Percentiles rank a stretch among this genome's conserved stretches.
Evolutionary conservation across 2,888 invertebrate genomes (phyloP).

Genomic region (Ptychoptera albimana): DNA sequence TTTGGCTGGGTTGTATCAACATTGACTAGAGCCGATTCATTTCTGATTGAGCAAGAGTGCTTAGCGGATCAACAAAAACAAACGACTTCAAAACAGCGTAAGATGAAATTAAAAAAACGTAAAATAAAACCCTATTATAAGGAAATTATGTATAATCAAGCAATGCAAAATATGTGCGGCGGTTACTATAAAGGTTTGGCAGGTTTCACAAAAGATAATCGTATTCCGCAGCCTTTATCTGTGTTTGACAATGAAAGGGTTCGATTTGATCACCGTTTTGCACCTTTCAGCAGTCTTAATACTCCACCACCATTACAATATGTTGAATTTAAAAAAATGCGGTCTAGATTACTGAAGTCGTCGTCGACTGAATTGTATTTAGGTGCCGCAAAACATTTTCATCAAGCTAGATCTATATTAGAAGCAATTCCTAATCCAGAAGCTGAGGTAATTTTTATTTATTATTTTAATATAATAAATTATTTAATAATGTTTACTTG

Average conservation of each 20-base stretch:
- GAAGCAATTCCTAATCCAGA: slow-evolving; percentile 70
- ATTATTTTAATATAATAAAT: slow-evolving; percentile 1
- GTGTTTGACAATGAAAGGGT: slow-evolving; percentile 90
- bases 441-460: slow-evolving; percentile 56
- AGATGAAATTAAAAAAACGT: slow-evolving; percentile 33
- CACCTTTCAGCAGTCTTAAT: slow-evolving; percentile 70
- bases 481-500: slow-evolving; percentile 22
- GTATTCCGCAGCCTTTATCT: slow-evolving; percentile 66
- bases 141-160: slow-evolving; percentile 80
- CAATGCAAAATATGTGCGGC: slow-evolving; percentile 85
- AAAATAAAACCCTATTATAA: slow-evolving; percentile 59
- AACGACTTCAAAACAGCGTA: slow-evolving; percentile 23
- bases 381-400: slow-evolving; percentile 81
- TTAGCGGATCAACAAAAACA: slow-evolving; percentile 29
- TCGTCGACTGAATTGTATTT: slow-evolving; percentile 49
- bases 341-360: slow-evolving; percentile 47
- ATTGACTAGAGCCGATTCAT: slow-evolving; percentile 72
- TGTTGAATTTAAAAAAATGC: slow-evolving; percentile 70
- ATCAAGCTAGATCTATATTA: slow-evolving; percentile 71
- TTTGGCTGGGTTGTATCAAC: slow-evolving; percentile 90
- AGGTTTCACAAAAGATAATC: slow-evolving; percentile 76
- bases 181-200: slow-evolving; percentile 93
- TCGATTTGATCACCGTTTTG: slow-evolving; percentile 86
- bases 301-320: slow-evolving; percentile 88
- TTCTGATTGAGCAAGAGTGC: slow-evolving; percentile 60